Evolutionary conservation across 2,797 vertebrate genomes (phyloP).

Genomic region (Sorex maritimensis): DNA sequence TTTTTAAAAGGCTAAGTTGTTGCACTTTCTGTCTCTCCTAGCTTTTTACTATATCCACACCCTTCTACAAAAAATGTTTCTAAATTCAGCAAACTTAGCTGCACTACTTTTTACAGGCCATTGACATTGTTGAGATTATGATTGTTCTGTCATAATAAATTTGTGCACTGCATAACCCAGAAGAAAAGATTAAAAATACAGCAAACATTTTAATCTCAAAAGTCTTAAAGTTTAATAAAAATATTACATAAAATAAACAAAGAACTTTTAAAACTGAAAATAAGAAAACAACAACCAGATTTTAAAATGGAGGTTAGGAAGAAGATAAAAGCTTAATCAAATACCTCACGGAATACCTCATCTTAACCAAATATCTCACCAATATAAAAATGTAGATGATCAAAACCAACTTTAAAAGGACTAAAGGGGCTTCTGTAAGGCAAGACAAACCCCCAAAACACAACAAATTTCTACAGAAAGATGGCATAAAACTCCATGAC

Average conservation of each 20-base stretch:
- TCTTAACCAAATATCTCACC: too few relatives aligned
- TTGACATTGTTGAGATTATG: background rate
- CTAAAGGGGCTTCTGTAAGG: too few relatives aligned
- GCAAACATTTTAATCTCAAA: slow-evolving; percentile 22
- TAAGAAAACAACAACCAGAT: background rate
- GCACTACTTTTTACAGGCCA: background rate
- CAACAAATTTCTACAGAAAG: too few relatives aligned
- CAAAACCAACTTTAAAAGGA: too few relatives aligned
- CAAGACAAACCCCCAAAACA: too few relatives aligned
- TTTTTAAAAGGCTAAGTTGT: slow-evolving; percentile 71
- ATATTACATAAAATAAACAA: background rate
- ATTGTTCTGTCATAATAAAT: slow-evolving; percentile 1
- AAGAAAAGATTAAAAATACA: slow-evolving; percentile 40
- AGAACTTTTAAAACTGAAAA: slow-evolving; percentile 33
- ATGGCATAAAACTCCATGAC: too few relatives aligned
- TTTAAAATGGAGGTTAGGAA: background rate
- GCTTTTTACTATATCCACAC: slow-evolving; percentile 18
- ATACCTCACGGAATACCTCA: background rate
- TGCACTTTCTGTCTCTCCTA: slow-evolving; percentile 52
- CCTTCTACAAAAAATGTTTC: slow-evolving; percentile 53
- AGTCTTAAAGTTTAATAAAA: slow-evolving; percentile 7
- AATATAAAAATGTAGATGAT: too few relatives aligned
- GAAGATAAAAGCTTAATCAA: background rate
- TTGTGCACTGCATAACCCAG: background rate
- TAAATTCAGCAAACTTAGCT: slow-evolving; percentile 26